Conservation (phyloP, 2,888 invertebrate genomes). For the Electrophaes corylata region DNA sequence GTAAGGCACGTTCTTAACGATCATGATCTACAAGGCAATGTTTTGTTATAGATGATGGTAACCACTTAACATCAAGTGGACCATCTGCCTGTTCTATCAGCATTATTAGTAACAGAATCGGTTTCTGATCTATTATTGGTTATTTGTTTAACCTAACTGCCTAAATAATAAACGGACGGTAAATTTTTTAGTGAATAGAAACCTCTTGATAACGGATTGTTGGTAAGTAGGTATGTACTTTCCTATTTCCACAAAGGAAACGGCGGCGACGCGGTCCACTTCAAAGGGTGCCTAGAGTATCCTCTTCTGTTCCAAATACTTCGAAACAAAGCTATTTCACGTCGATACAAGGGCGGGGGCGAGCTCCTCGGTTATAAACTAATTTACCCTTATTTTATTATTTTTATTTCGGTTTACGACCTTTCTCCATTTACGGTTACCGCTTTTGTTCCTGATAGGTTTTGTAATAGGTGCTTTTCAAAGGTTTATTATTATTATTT, state of each 20-base stretch:
- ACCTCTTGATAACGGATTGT: background rate
- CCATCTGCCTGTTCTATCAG: too few relatives aligned
- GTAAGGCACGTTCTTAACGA: too few relatives aligned
- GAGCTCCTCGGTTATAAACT: slow-evolving; percentile 34
- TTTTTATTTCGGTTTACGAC: slow-evolving; percentile 33
- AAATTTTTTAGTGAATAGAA: background rate
- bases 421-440: slow-evolving; percentile 29
- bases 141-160: too few relatives aligned
- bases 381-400: slow-evolving; percentile 39
- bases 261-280: slow-evolving; percentile 26
- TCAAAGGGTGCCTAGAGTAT: slow-evolving; percentile 20
- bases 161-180: too few relatives aligned
- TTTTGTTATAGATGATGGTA: too few relatives aligned
- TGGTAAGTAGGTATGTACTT: background rate
- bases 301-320: slow-evolving; percentile 8
- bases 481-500: slow-evolving; percentile 8
- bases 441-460: slow-evolving; percentile 25
- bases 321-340: slow-evolving; percentile 5
- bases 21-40: too few relatives aligned
- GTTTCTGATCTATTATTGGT: background rate
- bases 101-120: too few relatives aligned
- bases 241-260: slow-evolving; percentile 5
- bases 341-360: background rate
- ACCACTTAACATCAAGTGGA: too few relatives aligned
- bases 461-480: slow-evolving; percentile 21